Evolutionary conservation across 1,140 invertebrate species (phyloP).

Genomic region (Hylaeus volcanicus): DNA sequence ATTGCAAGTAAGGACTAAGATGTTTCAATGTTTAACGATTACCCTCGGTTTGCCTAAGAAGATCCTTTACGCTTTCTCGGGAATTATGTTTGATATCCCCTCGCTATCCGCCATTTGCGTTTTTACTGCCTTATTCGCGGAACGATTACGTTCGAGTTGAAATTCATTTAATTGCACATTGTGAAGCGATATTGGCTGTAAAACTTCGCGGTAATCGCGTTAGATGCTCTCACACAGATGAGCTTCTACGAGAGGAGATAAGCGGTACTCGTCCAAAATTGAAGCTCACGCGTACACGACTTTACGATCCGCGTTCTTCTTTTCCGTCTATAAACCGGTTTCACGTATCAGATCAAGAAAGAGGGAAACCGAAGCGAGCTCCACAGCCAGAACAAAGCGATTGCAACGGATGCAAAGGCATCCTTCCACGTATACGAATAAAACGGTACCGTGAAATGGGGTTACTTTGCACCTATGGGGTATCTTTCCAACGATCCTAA

Average conservation of each 20-base stretch:
- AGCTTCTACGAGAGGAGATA: slow-evolving; percentile 14
- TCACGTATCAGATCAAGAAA: slow-evolving; percentile 34
- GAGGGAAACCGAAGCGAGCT: slow-evolving; percentile 19
- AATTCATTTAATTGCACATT: slow-evolving; percentile 39
- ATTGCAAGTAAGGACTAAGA: neutral
- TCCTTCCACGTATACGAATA: neutral
- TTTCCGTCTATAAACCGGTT: slow-evolving; percentile 48
- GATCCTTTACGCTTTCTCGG: neutral
- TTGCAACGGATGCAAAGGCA: slow-evolving; percentile 10
- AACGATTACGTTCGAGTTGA: slow-evolving; percentile 13
- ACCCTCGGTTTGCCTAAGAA: neutral
- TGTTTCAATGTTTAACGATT: neutral
- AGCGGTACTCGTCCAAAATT: slow-evolving; percentile 37
- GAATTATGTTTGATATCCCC: neutral
- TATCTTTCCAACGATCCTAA: too few relatives aligned
- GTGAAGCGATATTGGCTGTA: slow-evolving; percentile 12
- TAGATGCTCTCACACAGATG: slow-evolving; percentile 3
- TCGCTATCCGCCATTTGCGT: slow-evolving; percentile 1
- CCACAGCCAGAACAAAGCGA: slow-evolving; percentile 20
- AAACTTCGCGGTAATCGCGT: slow-evolving; percentile 36
- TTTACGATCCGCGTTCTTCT: slow-evolving; percentile 41
- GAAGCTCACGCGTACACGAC: slow-evolving; percentile 34
- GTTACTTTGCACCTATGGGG: too few relatives aligned
- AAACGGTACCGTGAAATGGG: neutral
- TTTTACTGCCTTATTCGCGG: neutral